phyloP scores from a whole-genome alignment of 2,888 invertebrate species.

The Pterobdella sp. region DNA sequence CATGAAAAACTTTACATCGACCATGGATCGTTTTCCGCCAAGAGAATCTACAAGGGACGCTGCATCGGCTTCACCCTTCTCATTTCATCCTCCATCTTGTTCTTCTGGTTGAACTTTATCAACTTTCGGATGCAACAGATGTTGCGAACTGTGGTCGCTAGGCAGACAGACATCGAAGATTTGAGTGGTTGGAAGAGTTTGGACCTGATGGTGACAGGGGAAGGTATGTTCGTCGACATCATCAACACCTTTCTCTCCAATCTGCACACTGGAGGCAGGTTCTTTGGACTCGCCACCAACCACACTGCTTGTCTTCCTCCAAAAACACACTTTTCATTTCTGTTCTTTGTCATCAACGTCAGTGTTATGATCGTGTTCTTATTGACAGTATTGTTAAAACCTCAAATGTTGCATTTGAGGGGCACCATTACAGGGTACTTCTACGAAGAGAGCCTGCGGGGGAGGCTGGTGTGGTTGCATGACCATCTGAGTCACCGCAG shows the following conservation, averaged over 20 bases:
- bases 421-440: slow-evolving; percentile 7
- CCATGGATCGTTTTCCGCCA: background rate
- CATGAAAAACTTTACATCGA: slow-evolving; percentile 19
- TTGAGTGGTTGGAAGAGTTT: slow-evolving; percentile 3
- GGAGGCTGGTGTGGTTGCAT: slow-evolving; percentile 16
- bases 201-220: slow-evolving; percentile 8
- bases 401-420: background rate
- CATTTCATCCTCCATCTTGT: background rate
- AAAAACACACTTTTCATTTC: background rate
- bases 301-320: background rate
- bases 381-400: background rate
- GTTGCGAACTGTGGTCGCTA: background rate
- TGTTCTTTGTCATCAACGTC: background rate
- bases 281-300: background rate
- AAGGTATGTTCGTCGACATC: slow-evolving; percentile 19
- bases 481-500: slow-evolving; percentile 14
- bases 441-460: slow-evolving; percentile 2
- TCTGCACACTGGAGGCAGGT: background rate
- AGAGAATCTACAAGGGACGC: background rate
- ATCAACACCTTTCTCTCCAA: background rate
- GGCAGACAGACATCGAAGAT: background rate
- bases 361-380: background rate
- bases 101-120: background rate
- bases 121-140: background rate
- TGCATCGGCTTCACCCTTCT: background rate